Base-by-base conservation (phyloP, 2,888 invertebrate genomes). In the Epirrhoe tristata region DNA sequence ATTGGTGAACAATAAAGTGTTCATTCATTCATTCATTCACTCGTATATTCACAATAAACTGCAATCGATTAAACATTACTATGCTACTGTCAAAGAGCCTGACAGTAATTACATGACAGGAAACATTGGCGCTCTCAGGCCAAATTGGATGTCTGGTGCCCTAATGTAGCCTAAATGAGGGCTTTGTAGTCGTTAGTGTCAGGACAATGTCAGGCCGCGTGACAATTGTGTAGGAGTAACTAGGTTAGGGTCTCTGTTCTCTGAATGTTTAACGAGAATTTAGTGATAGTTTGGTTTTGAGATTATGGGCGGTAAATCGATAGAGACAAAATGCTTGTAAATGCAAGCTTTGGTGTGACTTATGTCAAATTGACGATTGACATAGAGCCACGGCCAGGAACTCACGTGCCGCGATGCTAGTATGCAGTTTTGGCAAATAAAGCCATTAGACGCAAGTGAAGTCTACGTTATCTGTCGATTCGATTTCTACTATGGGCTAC, bases 181-280 rank as follows among this genome's bases (percentile, higher is more conserved):
- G 67, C 61, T 66, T 68, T 64, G 61, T 51, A 54, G 64, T 64
- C 61, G 67, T 68, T 68, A 68, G 64, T 64, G 67, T 68, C 67
- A 68, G 63, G 50, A 17, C 51, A 46, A 57, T 60, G 58, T 68
- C 67, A 61, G 53, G 55, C 56, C 46, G 8, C 53, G 55, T 31
- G 62, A 58, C 63, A 67, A 55, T 62, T 59, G 55, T 56, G 58
- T 58, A 14, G 54, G 58, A 31, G 46, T 54, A 56, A 51, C 34
- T 58, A 67, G 62, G 52, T 43, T 54, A 56, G 32, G 14, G 58
- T 36, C 48, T 12, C 16, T 16, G 48, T 16, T 14, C 16, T 43
- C 4, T 12, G 39, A 43, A 12, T 48, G 6, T 48, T 48, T 48
- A 48, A 48, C 48, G 6, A 6, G 6, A 14, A 7, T 12, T 14